A percentile compares a stretch with the other conserved stretches of the same genome.
These are phyloP conservation scores for Equus quagga DNA, from an alignment of 2,113 vertebrate species.

Conservation along the genomic window DNA sequence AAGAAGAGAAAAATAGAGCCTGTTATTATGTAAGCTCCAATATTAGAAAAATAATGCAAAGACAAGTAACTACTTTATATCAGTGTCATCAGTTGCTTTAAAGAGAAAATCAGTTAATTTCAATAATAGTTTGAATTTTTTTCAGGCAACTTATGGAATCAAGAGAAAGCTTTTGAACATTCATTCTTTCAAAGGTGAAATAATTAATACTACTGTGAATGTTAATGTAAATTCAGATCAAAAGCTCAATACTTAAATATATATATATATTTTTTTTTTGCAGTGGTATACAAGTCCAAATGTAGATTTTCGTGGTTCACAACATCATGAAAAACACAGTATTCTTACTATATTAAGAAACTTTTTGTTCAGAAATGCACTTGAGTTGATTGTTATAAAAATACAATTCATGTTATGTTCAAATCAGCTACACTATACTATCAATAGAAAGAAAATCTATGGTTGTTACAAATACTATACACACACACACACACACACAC, in stretches of 20 bases:
- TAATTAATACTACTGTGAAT: background rate
- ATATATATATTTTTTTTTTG: background rate
- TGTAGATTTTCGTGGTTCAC: background rate
- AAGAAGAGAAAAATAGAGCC: background rate
- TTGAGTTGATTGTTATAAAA: background rate
- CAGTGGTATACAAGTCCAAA: background rate
- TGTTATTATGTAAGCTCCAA: background rate
- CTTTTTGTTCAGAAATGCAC: background rate
- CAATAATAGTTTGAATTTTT: background rate
- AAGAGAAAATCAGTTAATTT: background rate
- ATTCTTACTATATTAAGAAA: slow-evolving; percentile 17
- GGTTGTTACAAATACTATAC: background rate
- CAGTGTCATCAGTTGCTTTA: background rate
- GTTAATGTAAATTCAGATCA: background rate
- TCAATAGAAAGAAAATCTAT: background rate
- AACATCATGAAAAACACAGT: background rate
- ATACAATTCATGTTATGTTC: background rate
- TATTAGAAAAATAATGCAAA: background rate
- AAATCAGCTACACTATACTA: background rate
- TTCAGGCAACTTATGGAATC: background rate
- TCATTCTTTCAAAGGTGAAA: background rate
- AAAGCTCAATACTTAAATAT: background rate
- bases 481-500: background rate
- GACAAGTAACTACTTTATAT: background rate
- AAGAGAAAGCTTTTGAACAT: background rate